Conservation (phyloP, 2,797 vertebrate genomes). For the Melanotaenia boesemani region DNA sequence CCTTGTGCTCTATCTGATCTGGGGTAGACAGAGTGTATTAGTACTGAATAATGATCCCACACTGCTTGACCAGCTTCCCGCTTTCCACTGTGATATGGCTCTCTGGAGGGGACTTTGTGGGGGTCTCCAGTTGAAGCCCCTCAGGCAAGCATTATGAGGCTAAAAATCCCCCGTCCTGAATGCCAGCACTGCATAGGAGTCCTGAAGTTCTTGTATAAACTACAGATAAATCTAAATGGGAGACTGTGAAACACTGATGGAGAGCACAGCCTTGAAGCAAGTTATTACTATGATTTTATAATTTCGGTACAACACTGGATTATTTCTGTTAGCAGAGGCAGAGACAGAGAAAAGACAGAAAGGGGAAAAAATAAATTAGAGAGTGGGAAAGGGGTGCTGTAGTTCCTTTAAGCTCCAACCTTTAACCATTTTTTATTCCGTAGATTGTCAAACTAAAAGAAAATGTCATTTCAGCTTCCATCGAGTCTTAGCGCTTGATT, state of each 20-base stretch:
- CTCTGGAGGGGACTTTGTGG: constrained; percentile 60
- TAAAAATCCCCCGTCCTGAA: constrained; percentile 43
- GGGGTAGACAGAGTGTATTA: constrained; percentile 81
- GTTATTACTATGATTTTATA: constrained; percentile 57
- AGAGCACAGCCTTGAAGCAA: constrained; percentile 57
- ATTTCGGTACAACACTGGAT: constrained; percentile 49
- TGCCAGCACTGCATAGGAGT: constrained; percentile 51
- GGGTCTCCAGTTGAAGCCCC: constrained; percentile 52
- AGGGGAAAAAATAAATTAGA: constrained; percentile 42
- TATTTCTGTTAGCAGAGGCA: constrained; percentile 31
- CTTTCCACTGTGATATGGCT: constrained; percentile 69
- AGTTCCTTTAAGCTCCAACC: constrained; percentile 50
- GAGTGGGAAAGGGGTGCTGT: constrained; percentile 41
- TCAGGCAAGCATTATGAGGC: constrained; percentile 57
- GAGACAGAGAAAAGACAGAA: not conserved
- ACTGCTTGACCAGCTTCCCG: constrained; percentile 72
- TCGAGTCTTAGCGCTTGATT: constrained; percentile 54
- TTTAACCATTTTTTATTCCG: constrained; percentile 54
- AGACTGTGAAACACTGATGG: constrained; percentile 49
- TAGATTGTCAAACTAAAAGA: constrained; percentile 62
- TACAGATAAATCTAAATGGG: constrained; percentile 64
- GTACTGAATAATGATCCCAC: constrained; percentile 76
- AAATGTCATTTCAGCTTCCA: constrained; percentile 67
- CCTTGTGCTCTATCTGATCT: constrained; percentile 80
- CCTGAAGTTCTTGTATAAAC: constrained; percentile 56